Conservation (phyloP, 1,140 invertebrate species). For the Nasonia longicornis region DNA sequence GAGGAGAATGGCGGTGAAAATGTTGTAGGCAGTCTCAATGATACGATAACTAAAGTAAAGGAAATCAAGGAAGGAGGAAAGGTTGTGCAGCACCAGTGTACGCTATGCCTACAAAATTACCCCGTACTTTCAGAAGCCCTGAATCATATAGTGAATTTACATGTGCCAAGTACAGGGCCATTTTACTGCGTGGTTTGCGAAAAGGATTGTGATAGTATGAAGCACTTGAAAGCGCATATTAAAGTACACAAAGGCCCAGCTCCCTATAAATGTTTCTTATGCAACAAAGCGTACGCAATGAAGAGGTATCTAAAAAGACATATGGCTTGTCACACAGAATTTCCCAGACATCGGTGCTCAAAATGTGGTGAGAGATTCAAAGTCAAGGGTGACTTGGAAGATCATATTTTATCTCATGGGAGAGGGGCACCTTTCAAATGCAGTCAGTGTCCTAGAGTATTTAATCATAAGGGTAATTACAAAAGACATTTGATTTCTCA, state of each 20-base stretch:
- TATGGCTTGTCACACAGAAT: conserved; percentile 72
- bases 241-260: conserved; percentile 72
- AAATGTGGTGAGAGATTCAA: conserved; percentile 63
- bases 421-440: conserved; percentile 62
- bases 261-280: conserved; percentile 73
- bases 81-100: conserved; percentile 62
- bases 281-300: conserved; percentile 69
- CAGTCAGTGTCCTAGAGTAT: conserved; percentile 60
- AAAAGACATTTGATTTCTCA: conserved; percentile 64
- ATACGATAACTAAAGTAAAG: conserved; percentile 63
- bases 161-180: conserved; percentile 61
- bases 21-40: conserved; percentile 62
- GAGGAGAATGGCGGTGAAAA: conserved; percentile 54
- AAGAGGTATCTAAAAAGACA: conserved; percentile 73
- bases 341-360: conserved; percentile 67
- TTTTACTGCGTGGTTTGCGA: conserved; percentile 67
- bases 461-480: conserved; percentile 66
- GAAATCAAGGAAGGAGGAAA: conserved; percentile 58
- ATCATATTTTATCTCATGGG: conserved; percentile 57
- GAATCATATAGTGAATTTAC: conserved; percentile 62
- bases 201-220: conserved; percentile 61
- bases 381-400: conserved; percentile 60
- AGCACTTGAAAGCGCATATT: conserved; percentile 59
- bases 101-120: conserved; percentile 62
- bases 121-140: conserved; percentile 55